These are phyloP conservation scores for Etheostoma spectabile DNA, from an alignment of 2,113 vertebrate species.

Conservation along the genomic window DNA sequence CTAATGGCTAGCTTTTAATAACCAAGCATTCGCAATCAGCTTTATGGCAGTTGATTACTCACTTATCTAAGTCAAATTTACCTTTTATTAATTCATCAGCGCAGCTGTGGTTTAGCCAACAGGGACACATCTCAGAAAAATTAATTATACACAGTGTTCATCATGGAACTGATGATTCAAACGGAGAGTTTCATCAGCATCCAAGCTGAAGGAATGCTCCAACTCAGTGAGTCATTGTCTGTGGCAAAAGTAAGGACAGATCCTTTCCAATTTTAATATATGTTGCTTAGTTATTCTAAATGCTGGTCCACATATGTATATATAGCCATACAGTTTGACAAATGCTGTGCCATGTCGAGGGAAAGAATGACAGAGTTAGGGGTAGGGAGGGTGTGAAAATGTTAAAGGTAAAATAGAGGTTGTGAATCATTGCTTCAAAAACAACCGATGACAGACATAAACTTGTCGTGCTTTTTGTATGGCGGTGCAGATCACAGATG, in stretches of 20 bases:
- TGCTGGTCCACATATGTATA: not conserved
- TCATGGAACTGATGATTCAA: not conserved
- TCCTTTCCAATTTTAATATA: not conserved
- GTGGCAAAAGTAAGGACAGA: not conserved
- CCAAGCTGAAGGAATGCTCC: not conserved
- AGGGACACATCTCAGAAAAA: too few species aligned
- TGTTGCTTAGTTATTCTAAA: not conserved
- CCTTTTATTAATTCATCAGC: not conserved
- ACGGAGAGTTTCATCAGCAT: not conserved
- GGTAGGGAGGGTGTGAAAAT: not conserved
- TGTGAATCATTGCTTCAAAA: not conserved
- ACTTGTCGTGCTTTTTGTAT: too few species aligned
- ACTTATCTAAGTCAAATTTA: not conserved
- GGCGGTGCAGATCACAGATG: not conserved
- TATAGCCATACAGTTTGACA: not conserved
- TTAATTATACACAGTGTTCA: not conserved
- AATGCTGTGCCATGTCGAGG: not conserved
- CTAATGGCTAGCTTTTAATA: not conserved
- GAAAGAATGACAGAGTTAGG: not conserved
- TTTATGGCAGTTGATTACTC: not conserved
- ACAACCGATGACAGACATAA: not conserved
- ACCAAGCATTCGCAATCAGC: not conserved
- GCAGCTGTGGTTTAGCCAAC: constrained; percentile 5
- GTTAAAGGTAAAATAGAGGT: not conserved
- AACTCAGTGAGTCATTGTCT: not conserved